A percentile compares a stretch with the other conserved stretches of the same genome.
phyloP scores from a whole-genome alignment of 2,888 invertebrate genomes.

The Meliscaeva auricollis region DNA sequence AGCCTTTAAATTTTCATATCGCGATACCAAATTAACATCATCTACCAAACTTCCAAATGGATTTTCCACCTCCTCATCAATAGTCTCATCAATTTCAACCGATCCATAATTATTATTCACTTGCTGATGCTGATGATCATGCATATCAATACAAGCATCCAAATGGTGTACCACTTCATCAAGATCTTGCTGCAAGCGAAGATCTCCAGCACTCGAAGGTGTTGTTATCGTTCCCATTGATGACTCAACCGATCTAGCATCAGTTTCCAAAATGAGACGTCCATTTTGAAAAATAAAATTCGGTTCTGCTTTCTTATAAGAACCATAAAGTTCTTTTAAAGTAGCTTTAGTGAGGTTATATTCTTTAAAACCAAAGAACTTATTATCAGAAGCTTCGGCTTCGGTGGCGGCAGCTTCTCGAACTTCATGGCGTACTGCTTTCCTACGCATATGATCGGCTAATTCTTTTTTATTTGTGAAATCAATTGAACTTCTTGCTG shows the following conservation, averaged over 20 bases:
- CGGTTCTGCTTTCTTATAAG: conserved; percentile 77
- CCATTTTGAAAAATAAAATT: conserved; percentile 77
- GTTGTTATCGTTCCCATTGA: conserved; percentile 49
- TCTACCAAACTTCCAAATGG: conserved; percentile 63
- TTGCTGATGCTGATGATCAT: conserved; percentile 32
- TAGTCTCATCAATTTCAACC: conserved; percentile 19
- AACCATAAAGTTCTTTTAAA: conserved; percentile 81
- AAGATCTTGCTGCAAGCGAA: background rate
- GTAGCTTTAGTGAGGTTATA: conserved; percentile 82
- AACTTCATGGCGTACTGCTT: conserved; percentile 39
- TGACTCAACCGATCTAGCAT: conserved; percentile 73
- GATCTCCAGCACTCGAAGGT: conserved; percentile 27
- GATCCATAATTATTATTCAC: conserved; percentile 9
- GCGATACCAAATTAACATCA: conserved; percentile 52
- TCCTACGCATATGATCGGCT: conserved; percentile 58
- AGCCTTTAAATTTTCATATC: conserved; percentile 49
- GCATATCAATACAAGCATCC: conserved; percentile 51
- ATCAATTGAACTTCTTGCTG: conserved; percentile 77
- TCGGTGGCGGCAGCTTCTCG: conserved; percentile 15
- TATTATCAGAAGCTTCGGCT: conserved; percentile 55
- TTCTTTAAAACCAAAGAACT: conserved; percentile 81
- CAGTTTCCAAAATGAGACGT: conserved; percentile 74
- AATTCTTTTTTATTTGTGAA: conserved; percentile 40
- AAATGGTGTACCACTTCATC: conserved; percentile 23
- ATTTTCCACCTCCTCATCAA: conserved; percentile 24